Percentiles rank a stretch among this genome's conserved stretches.
Conservation (phyloP, 1,140 invertebrate genomes). For the Scaptodrosophila lebanonensis region DNA sequence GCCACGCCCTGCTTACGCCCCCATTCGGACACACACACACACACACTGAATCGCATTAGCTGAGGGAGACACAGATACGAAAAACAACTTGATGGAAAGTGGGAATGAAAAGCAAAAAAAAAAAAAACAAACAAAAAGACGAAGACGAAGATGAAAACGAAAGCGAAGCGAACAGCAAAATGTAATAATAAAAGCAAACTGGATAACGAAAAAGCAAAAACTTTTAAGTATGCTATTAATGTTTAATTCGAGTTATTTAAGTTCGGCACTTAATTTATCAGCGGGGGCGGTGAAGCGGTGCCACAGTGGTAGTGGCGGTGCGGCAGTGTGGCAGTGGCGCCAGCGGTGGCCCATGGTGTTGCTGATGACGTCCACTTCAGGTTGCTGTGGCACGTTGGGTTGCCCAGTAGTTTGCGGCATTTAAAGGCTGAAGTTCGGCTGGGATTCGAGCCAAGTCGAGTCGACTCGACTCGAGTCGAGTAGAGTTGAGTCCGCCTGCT, state of each 20-base stretch:
- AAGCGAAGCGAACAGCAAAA: constrained; percentile 22
- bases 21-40: no score
- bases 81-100: background rate
- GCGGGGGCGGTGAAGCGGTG: constrained; percentile 24
- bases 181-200: constrained; percentile 16
- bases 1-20: no score
- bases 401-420: no score
- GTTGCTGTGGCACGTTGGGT: no score
- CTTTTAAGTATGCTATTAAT: constrained; percentile 73
- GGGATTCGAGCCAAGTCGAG: background rate
- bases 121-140: constrained; percentile 3
- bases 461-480: background rate
- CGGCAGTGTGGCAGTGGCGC: no score
- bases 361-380: no score
- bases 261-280: constrained; percentile 69
- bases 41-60: no score
- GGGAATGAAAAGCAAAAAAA: constrained; percentile 7
- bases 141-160: constrained; percentile 2
- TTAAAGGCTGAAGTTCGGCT: background rate
- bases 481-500: constrained; percentile 1
- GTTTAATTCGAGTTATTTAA: constrained; percentile 75
- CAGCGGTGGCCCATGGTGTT: no score
- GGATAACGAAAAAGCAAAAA: constrained; percentile 35
- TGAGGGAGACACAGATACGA: background rate
- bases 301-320: background rate